These are phyloP conservation scores for Tragelaphus strepsiceros DNA, from an alignment of 2,113 vertebrate genomes.

Conservation along the genomic window DNA sequence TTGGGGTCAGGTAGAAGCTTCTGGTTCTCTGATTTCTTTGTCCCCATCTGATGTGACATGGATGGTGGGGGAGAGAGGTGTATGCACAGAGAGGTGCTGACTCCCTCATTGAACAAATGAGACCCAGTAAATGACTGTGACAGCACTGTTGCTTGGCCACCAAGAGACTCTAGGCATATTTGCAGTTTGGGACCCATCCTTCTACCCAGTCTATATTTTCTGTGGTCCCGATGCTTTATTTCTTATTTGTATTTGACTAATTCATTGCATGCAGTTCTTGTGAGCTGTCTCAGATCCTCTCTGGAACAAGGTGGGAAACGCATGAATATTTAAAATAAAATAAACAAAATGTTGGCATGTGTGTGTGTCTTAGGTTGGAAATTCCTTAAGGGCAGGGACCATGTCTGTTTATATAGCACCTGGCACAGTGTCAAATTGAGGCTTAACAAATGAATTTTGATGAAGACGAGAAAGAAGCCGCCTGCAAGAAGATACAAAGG, in stretches of 20 bases:
- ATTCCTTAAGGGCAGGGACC: slow-evolving; percentile 69
- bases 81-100: background rate
- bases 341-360: slow-evolving; percentile 47
- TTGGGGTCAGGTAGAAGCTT: background rate
- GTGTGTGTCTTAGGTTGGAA: slow-evolving; percentile 52
- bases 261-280: slow-evolving; percentile 10
- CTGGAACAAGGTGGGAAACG: slow-evolving; percentile 50
- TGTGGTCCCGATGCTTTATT: background rate
- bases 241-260: background rate
- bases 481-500: background rate
- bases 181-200: background rate
- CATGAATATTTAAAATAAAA: slow-evolving; percentile 71
- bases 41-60: background rate
- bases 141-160: background rate
- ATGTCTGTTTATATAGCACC: slow-evolving; percentile 64
- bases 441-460: slow-evolving; percentile 52
- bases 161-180: background rate
- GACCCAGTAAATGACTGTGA: background rate
- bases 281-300: slow-evolving; percentile 32
- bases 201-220: background rate
- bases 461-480: background rate
- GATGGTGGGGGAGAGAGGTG: background rate
- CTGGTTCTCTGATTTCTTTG: background rate
- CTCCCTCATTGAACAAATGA: background rate
- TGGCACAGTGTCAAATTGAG: slow-evolving; percentile 54